A percentile compares a stretch with the other conserved stretches of the same genome.
phyloP scores from a whole-genome alignment of 1,140 invertebrate genomes.

The Mizuhopecten yessoensis region DNA sequence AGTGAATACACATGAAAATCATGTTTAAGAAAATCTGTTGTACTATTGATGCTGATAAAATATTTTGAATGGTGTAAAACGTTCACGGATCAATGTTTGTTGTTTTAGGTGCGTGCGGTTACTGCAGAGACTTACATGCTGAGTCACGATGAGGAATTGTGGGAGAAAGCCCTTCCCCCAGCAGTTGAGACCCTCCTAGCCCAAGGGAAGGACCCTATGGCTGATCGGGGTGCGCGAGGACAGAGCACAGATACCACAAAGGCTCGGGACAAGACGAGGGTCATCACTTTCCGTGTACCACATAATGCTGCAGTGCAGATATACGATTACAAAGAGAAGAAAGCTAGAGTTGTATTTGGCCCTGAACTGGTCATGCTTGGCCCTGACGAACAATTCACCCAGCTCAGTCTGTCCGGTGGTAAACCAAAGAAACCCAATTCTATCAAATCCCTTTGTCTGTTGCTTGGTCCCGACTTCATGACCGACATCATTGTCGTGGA shows the following conservation, averaged over 20 bases:
- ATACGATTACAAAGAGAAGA: constrained; percentile 85
- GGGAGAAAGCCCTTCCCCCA: constrained; percentile 84
- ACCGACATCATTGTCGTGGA: constrained; percentile 85
- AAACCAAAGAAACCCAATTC: constrained; percentile 85
- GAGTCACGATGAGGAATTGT: constrained; percentile 85
- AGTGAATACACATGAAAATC: no score
- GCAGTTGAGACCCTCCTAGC: constrained; percentile 83
- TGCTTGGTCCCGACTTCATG: constrained; percentile 85
- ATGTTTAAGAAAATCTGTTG: no score
- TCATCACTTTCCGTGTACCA: constrained; percentile 85
- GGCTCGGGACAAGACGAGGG: constrained; percentile 81
- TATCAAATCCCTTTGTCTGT: constrained; percentile 84
- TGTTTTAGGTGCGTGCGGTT: constrained; percentile 83
- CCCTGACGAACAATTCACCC: constrained; percentile 86
- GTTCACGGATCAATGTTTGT: no score
- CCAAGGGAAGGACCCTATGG: constrained; percentile 81
- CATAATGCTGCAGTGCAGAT: constrained; percentile 86
- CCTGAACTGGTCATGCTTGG: constrained; percentile 86
- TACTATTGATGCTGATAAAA: no score
- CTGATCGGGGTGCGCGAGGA: constrained; percentile 80
- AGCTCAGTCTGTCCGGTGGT: constrained; percentile 84
- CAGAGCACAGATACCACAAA: constrained; percentile 45
- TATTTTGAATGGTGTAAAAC: no score
- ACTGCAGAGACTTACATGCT: constrained; percentile 85
- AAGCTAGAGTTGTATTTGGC: constrained; percentile 85